Evolutionary conservation across 2,113 vertebrate genomes (phyloP).

Genomic region (Notiomystis cincta): DNA sequence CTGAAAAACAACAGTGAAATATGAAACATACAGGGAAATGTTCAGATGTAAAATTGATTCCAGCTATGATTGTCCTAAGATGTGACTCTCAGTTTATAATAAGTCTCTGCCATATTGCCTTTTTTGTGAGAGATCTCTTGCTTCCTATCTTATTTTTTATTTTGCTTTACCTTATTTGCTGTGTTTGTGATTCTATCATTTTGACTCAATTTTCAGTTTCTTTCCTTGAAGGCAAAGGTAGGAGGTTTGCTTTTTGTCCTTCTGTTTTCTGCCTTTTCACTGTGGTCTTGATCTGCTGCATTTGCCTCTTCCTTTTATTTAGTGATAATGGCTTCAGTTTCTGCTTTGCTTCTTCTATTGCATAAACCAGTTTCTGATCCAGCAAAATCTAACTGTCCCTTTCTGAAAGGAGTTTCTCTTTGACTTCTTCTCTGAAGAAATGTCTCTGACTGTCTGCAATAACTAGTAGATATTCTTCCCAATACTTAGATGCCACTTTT

Average conservation of each 20-base stretch:
- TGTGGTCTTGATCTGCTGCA: background rate
- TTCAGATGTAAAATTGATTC: background rate
- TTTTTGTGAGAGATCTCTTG: background rate
- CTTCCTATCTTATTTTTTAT: background rate
- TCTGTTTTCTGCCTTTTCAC: background rate
- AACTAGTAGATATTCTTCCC: background rate
- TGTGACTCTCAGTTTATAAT: background rate
- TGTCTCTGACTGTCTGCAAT: background rate
- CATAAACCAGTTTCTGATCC: background rate
- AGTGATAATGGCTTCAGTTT: background rate
- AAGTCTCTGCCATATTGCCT: background rate
- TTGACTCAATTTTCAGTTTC: background rate
- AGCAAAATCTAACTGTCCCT: background rate
- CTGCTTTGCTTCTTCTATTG: background rate
- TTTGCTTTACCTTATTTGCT: background rate
- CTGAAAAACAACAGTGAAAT: background rate
- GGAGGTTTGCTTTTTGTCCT: background rate
- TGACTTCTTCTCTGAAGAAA: background rate
- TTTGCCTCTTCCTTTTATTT: background rate
- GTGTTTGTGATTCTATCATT: background rate
- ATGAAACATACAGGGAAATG: background rate
- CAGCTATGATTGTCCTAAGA: background rate
- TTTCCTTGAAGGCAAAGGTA: background rate
- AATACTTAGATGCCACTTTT: background rate
- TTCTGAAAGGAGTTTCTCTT: slow-evolving; percentile 12